These are phyloP conservation scores for Nymphalis c-album DNA, from an alignment of 2,888 invertebrate genomes.

Conservation along the genomic window DNA sequence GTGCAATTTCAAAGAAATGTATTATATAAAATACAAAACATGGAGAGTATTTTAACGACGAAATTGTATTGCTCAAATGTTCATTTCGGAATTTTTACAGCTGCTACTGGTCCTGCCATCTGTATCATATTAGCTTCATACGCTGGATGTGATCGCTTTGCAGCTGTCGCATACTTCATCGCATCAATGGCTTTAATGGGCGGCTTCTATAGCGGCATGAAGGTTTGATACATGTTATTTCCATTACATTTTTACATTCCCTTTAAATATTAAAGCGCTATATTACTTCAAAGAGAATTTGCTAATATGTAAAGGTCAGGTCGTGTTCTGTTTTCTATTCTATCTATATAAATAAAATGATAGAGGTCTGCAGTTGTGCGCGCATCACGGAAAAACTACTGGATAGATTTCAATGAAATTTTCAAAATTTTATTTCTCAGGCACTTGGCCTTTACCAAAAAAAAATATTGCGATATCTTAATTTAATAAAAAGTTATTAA, in stretches of 20 bases:
- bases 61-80: not conserved
- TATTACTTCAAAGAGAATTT: too few relatives aligned
- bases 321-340: too few relatives aligned
- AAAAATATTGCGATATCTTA: too few relatives aligned
- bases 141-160: slow-evolving; percentile 81
- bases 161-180: slow-evolving; percentile 83
- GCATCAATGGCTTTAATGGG: slow-evolving; percentile 86
- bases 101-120: slow-evolving; percentile 84
- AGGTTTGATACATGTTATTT: slow-evolving; percentile 57
- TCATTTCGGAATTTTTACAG: slow-evolving; percentile 56
- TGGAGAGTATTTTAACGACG: not conserved
- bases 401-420: too few relatives aligned
- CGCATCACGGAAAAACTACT: too few relatives aligned
- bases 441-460: too few relatives aligned
- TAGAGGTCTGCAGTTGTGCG: too few relatives aligned
- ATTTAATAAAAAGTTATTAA: too few relatives aligned
- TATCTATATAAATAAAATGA: too few relatives aligned
- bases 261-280: not conserved
- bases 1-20: not conserved
- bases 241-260: slow-evolving; percentile 16
- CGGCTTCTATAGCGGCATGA: slow-evolving; percentile 86
- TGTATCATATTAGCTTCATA: slow-evolving; percentile 84
- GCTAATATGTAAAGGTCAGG: too few relatives aligned
- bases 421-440: too few relatives aligned
- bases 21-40: not conserved